phyloP scores from a whole-genome alignment of 2,797 vertebrate species.

The Smutsia gigantea region DNA sequence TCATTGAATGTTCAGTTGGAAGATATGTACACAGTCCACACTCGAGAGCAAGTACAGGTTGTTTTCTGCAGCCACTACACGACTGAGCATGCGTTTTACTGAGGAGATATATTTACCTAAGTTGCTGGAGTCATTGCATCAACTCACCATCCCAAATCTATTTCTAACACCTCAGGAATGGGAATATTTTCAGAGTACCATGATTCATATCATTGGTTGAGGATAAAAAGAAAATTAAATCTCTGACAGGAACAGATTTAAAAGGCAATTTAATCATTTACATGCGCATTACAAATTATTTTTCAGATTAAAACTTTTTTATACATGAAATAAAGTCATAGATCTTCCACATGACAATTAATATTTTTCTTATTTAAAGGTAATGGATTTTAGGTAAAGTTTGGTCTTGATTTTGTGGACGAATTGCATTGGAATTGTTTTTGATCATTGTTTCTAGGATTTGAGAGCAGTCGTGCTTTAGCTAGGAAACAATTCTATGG shows the following conservation, averaged over 20 bases:
- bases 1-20: background rate
- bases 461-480: background rate
- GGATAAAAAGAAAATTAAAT: constrained; percentile 33
- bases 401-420: constrained; percentile 45
- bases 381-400: background rate
- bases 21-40: background rate
- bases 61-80: background rate
- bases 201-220: background rate
- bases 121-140: background rate
- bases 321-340: background rate
- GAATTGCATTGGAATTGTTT: background rate
- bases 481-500: background rate
- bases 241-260: constrained; percentile 13
- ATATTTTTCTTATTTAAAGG: constrained; percentile 12
- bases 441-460: background rate
- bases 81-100: background rate
- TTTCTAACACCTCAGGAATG: background rate
- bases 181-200: background rate
- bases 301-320: constrained; percentile 46
- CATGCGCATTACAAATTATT: constrained; percentile 13
- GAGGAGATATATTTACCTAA: background rate
- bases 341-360: background rate
- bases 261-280: constrained; percentile 48
- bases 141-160: background rate
- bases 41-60: background rate